Conservation (phyloP, 1,140 invertebrate genomes). For the Anastrepha obliqua region DNA sequence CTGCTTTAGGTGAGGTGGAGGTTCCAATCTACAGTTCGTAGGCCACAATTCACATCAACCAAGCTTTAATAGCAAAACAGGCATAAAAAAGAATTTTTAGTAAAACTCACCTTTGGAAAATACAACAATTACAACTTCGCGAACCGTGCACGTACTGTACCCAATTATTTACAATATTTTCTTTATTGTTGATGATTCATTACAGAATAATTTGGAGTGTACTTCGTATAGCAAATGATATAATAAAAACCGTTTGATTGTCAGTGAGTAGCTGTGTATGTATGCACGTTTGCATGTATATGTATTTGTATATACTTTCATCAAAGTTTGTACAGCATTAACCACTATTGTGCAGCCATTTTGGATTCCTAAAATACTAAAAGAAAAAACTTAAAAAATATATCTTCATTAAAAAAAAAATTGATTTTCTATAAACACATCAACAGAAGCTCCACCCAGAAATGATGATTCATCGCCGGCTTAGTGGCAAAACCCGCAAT, state of each 20-base stretch:
- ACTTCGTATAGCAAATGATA: too few species aligned
- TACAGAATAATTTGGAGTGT: not conserved
- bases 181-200: not conserved
- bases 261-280: not conserved
- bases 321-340: not conserved
- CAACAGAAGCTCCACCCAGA: conserved; percentile 19
- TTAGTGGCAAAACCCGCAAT: not conserved
- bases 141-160: too few species aligned
- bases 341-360: conserved; percentile 41
- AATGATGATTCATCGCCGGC: conserved; percentile 40
- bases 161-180: not conserved
- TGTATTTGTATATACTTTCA: not conserved
- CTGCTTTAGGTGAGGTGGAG: too few species aligned
- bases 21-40: too few species aligned
- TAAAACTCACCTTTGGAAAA: too few species aligned
- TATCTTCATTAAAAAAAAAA: not conserved
- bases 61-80: too few species aligned
- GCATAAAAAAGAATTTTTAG: too few species aligned
- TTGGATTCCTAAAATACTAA: conserved; percentile 3
- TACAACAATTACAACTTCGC: too few species aligned
- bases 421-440: not conserved
- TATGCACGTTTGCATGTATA: not conserved
- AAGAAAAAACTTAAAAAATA: not conserved
- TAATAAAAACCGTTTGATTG: not conserved
- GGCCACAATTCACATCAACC: too few species aligned